A percentile compares a stretch with the other conserved stretches of the same genome.
phyloP scores from a whole-genome alignment of 2,888 invertebrate genomes.

The Dexiosoma caninum region DNA sequence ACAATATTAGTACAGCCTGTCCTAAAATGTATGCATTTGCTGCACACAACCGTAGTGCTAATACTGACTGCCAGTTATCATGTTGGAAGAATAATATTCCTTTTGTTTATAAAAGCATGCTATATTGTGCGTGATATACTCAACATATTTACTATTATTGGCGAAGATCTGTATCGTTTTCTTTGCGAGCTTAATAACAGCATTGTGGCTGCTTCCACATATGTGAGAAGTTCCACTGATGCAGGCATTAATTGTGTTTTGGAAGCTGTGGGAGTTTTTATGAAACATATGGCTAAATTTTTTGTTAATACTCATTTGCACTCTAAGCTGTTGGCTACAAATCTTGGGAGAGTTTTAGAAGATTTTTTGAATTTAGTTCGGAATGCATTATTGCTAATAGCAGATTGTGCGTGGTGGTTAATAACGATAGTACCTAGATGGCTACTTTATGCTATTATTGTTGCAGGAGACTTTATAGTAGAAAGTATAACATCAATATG shows the following conservation, averaged over 20 bases:
- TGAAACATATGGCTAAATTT: conserved; percentile 57
- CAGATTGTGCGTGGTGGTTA: conserved; percentile 64
- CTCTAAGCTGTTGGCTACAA: conserved; percentile 64
- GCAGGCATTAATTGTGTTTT: conserved; percentile 56
- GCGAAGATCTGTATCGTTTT: conserved; percentile 66
- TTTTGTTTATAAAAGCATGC: conserved; percentile 49
- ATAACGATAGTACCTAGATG: conserved; percentile 64
- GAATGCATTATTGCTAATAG: conserved; percentile 65
- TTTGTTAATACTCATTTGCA: conserved; percentile 63
- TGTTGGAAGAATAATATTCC: conserved; percentile 64
- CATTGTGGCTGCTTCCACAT: conserved; percentile 47
- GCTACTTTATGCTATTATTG: conserved; percentile 43
- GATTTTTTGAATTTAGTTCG: conserved; percentile 52
- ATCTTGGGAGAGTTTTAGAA: conserved; percentile 46
- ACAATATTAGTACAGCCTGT: conserved; percentile 42
- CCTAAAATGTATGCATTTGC: conserved; percentile 45
- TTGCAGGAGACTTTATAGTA: conserved; percentile 60
- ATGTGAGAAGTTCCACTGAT: conserved; percentile 63
- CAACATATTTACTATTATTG: conserved; percentile 57
- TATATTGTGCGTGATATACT: conserved; percentile 46
- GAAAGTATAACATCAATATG: conserved; percentile 52
- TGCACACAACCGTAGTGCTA: conserved; percentile 29
- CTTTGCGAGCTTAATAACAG: conserved; percentile 60
- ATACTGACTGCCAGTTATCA: conserved; percentile 61
- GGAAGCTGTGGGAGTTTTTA: conserved; percentile 57